These are phyloP conservation scores for Trichonephila clavata DNA, from an alignment of 1,140 invertebrate species.

Conservation along the genomic window DNA sequence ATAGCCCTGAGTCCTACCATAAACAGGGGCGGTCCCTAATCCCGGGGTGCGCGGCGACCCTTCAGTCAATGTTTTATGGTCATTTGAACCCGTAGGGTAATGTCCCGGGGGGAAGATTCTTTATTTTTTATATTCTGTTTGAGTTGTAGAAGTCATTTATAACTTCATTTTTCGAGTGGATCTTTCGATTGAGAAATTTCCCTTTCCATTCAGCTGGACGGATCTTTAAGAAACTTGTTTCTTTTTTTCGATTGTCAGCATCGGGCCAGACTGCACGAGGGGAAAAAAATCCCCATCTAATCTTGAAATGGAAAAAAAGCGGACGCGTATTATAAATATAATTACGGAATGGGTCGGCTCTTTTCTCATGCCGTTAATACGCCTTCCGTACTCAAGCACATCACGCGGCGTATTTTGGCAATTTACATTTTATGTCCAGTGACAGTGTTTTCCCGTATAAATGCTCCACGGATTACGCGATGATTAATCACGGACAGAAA, in stretches of 20 bases:
- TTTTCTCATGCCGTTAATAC: constrained; percentile 29
- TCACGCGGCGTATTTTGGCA: constrained; percentile 30
- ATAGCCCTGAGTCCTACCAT: constrained; percentile 66
- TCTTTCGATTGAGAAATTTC: constrained; percentile 59
- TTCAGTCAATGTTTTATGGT: constrained; percentile 75
- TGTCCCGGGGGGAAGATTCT: constrained; percentile 19
- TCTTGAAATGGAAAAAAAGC: constrained; percentile 69
- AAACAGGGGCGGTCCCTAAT: constrained; percentile 74
- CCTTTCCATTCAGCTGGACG: background rate
- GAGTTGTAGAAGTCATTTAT: constrained; percentile 73
- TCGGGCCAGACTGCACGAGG: background rate
- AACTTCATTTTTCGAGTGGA: constrained; percentile 76
- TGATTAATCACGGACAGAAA: constrained; percentile 40
- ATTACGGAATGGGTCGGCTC: constrained; percentile 52
- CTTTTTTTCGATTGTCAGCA: constrained; percentile 21
- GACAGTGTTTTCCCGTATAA: constrained; percentile 31
- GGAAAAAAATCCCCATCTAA: constrained; percentile 34
- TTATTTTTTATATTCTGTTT: constrained; percentile 50
- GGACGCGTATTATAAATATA: constrained; percentile 58
- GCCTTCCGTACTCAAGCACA: background rate
- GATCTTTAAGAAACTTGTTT: constrained; percentile 40
- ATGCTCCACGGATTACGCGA: constrained; percentile 42
- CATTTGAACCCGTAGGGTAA: constrained; percentile 76
- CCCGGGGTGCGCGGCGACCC: constrained; percentile 54
- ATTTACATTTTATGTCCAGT: constrained; percentile 63